Percentiles rank a stretch among this genome's conserved stretches.
These are phyloP conservation scores for Tretioscincus oriximinensis DNA, from an alignment of 2,113 vertebrate genomes.

Conservation along the genomic window DNA sequence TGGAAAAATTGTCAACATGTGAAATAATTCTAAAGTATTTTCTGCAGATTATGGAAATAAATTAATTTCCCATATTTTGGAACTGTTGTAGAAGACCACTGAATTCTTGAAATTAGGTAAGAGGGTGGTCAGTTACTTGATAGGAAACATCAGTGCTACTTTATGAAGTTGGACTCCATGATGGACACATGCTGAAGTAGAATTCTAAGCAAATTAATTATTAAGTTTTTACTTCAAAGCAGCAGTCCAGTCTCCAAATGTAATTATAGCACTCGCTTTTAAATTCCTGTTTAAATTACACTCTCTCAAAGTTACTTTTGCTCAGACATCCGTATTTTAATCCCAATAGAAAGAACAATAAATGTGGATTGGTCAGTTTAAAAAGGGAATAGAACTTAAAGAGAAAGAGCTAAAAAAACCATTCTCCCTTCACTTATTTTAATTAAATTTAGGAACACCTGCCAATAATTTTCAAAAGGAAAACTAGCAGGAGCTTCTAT, in stretches of 20 bases:
- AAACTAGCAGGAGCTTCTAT: neutral
- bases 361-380: neutral
- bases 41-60: neutral
- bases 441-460: neutral
- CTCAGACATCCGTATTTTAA: neutral
- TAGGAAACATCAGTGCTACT: too few species aligned
- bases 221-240: neutral
- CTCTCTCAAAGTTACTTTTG: neutral
- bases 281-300: too few species aligned
- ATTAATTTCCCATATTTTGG: neutral
- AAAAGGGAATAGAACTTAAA: neutral
- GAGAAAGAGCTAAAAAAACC: neutral
- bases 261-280: neutral
- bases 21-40: neutral
- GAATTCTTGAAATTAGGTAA: too few species aligned
- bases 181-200: too few species aligned
- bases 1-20: neutral
- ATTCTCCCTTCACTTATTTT: neutral
- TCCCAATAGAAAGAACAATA: neutral
- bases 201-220: too few species aligned
- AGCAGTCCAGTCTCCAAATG: neutral
- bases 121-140: too few species aligned
- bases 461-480: neutral
- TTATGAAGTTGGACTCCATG: too few species aligned
- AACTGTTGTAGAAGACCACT: neutral